Evolutionary conservation across 2,888 invertebrate species (phyloP).

Genomic region (Schizotus pectinicornis): DNA sequence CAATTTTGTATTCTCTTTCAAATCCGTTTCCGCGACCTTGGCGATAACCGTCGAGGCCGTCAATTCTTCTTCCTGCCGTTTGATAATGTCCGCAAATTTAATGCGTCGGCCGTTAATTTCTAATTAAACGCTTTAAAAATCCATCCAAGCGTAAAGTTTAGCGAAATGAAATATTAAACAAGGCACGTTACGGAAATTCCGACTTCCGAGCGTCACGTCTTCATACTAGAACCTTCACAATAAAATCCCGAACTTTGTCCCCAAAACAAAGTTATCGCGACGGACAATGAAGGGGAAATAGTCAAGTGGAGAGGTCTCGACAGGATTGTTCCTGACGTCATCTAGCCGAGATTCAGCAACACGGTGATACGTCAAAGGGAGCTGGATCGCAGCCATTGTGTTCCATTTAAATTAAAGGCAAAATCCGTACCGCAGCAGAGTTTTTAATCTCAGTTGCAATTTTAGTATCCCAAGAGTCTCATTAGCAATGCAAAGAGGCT

Average conservation of each 20-base stretch:
- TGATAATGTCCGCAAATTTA: too few species aligned
- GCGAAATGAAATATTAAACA: not conserved
- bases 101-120: too few species aligned
- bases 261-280: not conserved
- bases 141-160: not conserved
- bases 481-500: constrained; percentile 48
- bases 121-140: too few species aligned
- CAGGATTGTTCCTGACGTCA: constrained; percentile 15
- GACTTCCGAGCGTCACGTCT: not conserved
- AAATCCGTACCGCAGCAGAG: constrained; percentile 35
- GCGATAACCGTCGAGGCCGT: too few species aligned
- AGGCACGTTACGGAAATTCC: not conserved
- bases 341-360: constrained; percentile 3
- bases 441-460: constrained; percentile 44
- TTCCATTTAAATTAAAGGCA: constrained; percentile 35
- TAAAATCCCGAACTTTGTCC: too few species aligned
- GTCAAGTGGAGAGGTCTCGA: constrained; percentile 7
- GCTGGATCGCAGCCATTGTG: constrained; percentile 5
- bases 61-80: too few species aligned
- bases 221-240: too few species aligned
- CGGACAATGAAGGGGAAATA: not conserved
- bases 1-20: too few species aligned
- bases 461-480: constrained; percentile 40
- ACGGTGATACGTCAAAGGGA: constrained; percentile 22
- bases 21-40: too few species aligned